Base-by-base conservation (phyloP, 2,888 invertebrate genomes). In the Synanthedon formicaeformis region DNA sequence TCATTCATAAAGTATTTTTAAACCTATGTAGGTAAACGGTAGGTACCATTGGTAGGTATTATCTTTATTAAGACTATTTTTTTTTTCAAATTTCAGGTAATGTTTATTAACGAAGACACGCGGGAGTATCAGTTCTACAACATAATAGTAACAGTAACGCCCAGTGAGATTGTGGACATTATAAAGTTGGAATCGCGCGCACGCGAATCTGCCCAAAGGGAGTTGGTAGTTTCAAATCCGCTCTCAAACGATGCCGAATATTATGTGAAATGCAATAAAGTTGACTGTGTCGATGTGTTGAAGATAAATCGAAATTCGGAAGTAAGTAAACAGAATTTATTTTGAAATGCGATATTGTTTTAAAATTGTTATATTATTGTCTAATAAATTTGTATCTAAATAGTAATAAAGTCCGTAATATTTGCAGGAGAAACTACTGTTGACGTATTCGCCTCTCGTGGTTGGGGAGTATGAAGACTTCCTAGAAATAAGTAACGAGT, bases 101-200 rank as follows among this genome's bases (percentile, higher is more conserved):
- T 76, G 61, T 87, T 87, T 53, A 69, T 76, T 49, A 78, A 85
- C 56, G 73, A 75, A 57, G 53, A 52, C 2, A 72, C 73, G 14
- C 73, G 66, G 3, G 87, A 87, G 58, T 86, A 81, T 53, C 87
- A 87, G 58, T 85, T 61, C 64, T 87, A 86, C 69, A 73, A 72
- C 51, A 70, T 87, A 18, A 58, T 57, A 14, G 69, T 66, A 14
- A 61, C 63, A 0, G 74, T 87, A 8, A 75, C 69, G 6, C 64
- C 72, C 3, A 79, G 83, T 58, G 64, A 68, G 16, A 70, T 85
- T 6, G 75, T 79, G 27, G 83, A 74, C 56, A 77, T 77, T 4
- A 57, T 87, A 55, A 66, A 63, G 12, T 80, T 86, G 56, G 62
- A 60, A 52, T 73, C 76, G 0, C 73, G 76, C 10, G 87, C 87